Evolutionary conservation across 1,140 invertebrate genomes (phyloP).

Genomic region (Caligus rogercresseyi): DNA sequence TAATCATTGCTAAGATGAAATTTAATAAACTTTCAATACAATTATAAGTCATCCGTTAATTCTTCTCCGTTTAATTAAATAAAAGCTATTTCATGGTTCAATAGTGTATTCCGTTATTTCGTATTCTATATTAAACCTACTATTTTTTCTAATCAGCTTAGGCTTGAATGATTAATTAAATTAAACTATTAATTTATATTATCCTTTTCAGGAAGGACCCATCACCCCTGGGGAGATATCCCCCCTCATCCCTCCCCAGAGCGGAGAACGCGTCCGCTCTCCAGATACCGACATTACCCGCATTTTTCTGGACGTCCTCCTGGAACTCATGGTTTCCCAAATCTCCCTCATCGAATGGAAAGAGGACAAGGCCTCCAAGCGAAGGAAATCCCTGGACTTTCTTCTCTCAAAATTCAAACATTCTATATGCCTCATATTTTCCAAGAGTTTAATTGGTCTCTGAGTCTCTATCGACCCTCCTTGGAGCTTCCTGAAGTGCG

Average conservation of each 20-base stretch:
- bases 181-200: constrained; percentile 1
- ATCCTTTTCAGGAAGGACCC: constrained; percentile 29
- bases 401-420: constrained; percentile 71
- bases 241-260: constrained; percentile 60
- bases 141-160: no score
- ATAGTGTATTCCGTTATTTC: no score
- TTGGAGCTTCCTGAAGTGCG: constrained; percentile 31
- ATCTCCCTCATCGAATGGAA: constrained; percentile 75
- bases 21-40: no score
- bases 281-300: constrained; percentile 54
- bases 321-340: constrained; percentile 77
- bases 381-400: constrained; percentile 69
- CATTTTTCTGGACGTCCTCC: constrained; percentile 65
- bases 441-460: constrained; percentile 61
- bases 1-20: no score
- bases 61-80: no score
- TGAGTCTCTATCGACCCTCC: constrained; percentile 74
- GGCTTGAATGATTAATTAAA: no score
- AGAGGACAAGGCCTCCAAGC: constrained; percentile 49
- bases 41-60: no score
- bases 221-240: constrained; percentile 58
- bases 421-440: constrained; percentile 80
- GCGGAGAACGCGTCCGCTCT: constrained; percentile 57
- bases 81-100: no score
- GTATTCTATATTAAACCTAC: no score